Evolutionary conservation across 2,888 invertebrate species (phyloP), one percentile per base, ranked within the genome.

Genomic region (Protodeltote pygarga): DNA sequence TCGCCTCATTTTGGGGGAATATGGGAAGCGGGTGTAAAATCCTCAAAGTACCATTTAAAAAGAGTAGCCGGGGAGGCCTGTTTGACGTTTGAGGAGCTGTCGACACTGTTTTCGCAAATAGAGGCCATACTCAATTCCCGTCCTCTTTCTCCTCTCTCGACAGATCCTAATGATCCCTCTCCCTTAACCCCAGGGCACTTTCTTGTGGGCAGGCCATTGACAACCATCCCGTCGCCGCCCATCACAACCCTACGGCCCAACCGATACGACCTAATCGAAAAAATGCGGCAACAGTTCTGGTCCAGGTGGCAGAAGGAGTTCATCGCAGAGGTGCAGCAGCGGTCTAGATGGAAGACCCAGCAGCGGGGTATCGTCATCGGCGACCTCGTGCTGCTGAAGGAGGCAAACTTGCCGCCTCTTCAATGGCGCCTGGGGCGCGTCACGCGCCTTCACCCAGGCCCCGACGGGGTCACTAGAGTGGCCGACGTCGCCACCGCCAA

Each of bases 11-110:
- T 29, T 4, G 17, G 29, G 17, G 17, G 29, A 29, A 29, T 29
- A 29, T 29, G 29, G 29, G 29, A 29, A 6, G 17, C 29, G 10
- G 29, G 29, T 9, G 20, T 33, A 21, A 33, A 33, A 21, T 33
- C 9, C 6, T 15, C 14, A 6, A 33, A 33, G 14, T 21, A 15
- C 14, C 21, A 33, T 33, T 17, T 19, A 6, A 19, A 19, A 19
- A 6, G 2, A 1, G 6, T 4, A 6, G 4, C 19, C 6, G 1
- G 19, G 19, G 4, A 1, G 1, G 19, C 6, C 6, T 19, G 19
- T 4, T 5, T 6, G 6, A 19, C 4, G 19, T 5, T 5, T 19
- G 6, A 19, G 19, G 19, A 19, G 6, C 6, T 19, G 19, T 5
- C 4, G 19, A 6, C 4, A 19, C 4, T 19, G 6, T 19, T 6